Conservation (phyloP, 2,113 vertebrate species). For the Emydocephalus ijimae region DNA sequence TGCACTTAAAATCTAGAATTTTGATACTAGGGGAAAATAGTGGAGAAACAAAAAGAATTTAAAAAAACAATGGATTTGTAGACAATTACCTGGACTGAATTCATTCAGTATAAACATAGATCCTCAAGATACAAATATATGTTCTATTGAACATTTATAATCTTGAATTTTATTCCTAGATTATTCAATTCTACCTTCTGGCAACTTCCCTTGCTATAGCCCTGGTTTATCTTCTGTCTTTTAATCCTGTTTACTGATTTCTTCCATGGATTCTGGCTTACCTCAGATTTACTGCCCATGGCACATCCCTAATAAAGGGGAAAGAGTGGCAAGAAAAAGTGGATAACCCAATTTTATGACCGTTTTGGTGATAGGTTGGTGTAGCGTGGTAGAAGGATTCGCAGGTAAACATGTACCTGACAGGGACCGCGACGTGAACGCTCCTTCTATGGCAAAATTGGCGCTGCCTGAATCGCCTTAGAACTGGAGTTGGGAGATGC, state of each 20-base stretch:
- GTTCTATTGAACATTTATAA: neutral
- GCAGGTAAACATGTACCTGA: too few relatives aligned
- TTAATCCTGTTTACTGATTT: neutral
- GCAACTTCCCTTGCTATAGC: neutral
- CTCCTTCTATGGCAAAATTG: too few relatives aligned
- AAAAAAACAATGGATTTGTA: neutral
- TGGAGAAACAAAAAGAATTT: neutral
- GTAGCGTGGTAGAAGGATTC: too few relatives aligned
- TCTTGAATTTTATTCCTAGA: neutral
- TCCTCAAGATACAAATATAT: neutral
- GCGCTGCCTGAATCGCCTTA: too few relatives aligned
- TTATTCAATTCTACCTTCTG: neutral
- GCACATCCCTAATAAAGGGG: neutral
- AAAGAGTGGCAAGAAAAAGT: neutral
- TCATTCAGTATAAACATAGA: neutral
- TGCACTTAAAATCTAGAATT: neutral
- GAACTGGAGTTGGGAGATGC: too few relatives aligned
- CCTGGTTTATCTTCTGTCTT: neutral
- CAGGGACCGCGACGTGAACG: too few relatives aligned
- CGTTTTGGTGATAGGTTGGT: too few relatives aligned
- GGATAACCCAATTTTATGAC: neutral
- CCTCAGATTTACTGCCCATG: neutral
- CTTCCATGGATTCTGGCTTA: neutral
- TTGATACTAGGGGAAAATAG: neutral
- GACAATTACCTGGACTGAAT: neutral